A percentile compares a stretch with the other conserved stretches of the same genome.
phyloP scores from a whole-genome alignment of 2,888 invertebrate species.

The Sipha maydis region DNA sequence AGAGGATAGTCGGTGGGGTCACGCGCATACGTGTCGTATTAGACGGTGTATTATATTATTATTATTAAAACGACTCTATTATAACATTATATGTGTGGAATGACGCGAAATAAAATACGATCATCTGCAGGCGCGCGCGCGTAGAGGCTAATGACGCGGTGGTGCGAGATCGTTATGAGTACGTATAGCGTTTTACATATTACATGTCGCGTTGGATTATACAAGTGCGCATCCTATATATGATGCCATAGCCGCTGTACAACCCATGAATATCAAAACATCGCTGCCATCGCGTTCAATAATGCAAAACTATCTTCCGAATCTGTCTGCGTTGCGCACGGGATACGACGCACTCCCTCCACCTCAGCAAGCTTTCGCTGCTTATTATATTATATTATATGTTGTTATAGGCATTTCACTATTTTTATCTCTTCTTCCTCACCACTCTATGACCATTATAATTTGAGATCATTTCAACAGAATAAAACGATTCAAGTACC shows the following conservation, averaged over 20 bases:
- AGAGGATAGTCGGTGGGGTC: too few species aligned
- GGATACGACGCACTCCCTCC: background rate
- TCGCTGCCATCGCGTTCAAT: conserved; percentile 14
- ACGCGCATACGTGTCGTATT: background rate
- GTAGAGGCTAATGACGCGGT: background rate
- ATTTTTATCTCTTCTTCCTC: too few species aligned
- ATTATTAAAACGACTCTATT: background rate
- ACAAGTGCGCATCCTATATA: background rate
- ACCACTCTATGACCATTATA: too few species aligned
- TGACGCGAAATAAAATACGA: background rate
- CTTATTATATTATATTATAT: background rate
- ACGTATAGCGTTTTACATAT: background rate
- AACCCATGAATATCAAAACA: conserved; percentile 45
- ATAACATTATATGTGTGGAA: background rate
- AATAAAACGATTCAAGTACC: too few species aligned
- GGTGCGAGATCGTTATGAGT: background rate
- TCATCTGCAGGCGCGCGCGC: background rate
- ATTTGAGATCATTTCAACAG: too few species aligned
- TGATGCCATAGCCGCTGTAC: background rate
- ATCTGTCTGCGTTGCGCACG: background rate
- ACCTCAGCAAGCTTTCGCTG: background rate
- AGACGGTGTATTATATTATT: background rate
- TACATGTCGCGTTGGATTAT: background rate
- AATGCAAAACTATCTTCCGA: conserved; percentile 30
- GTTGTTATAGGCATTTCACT: too few species aligned